Evolutionary conservation across 2,113 vertebrate species (phyloP), one percentile per base, ranked within the genome.

Genomic region (Otocyon megalotis): DNA sequence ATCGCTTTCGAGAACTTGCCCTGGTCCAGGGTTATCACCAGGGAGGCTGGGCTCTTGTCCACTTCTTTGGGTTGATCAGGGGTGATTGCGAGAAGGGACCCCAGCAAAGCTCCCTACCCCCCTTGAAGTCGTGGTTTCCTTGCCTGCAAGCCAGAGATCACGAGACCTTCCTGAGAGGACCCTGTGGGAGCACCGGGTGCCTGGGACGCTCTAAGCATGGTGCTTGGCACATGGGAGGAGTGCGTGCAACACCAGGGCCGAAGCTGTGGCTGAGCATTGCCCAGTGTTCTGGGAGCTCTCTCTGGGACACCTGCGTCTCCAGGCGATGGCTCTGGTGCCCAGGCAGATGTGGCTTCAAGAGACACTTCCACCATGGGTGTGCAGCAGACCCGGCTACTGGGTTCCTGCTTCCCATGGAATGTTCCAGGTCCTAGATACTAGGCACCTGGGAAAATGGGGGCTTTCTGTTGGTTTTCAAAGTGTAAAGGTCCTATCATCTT

Each of bases 231-330:
- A 7, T 1, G 3, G 24, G 9, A 79, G 37, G 69, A 53, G 5
- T 3, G 1, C 9, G 16, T 0, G 5, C 3, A 17, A 11, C 12
- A 17, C 54, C 26, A 17, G 4, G 53, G 16, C 16, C 60, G 16
- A 53, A 11, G 32, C 71, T 50, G 1, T 8, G 4, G 19, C 82
- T 72, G n/a, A 14, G 37, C 60, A 17, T 8, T 2, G 8, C 7
- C 19, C 16, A 8, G 26, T 2, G 14, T 48, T 30, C 13, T 43
- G 26, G 30, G 79, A 22, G 4, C 72, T 82, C 62, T 80, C 8
- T 69, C 19, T 53, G 91, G 43, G 53, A 56, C 43, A 65, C 13
- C 63, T 2, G 77, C 63, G 15, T 60, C 13, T 50, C 54, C 53
- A 43, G 37, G 35, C 4, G 26, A n/a, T 3, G 37, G 50, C n/a